phyloP scores from a whole-genome alignment of 2,888 invertebrate species.

The Euplexia lucipara region DNA sequence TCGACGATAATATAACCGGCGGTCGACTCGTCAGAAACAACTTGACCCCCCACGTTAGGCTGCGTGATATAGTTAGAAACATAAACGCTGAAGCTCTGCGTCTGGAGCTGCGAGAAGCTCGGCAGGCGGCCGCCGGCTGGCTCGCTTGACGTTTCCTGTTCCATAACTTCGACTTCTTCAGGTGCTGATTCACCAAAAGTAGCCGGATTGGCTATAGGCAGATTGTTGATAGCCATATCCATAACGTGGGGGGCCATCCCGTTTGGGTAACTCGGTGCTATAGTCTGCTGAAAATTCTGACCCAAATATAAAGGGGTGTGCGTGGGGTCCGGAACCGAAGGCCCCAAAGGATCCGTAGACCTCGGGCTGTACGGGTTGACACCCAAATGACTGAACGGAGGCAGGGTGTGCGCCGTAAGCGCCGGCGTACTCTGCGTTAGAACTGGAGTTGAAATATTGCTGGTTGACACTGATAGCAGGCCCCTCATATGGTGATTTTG shows the following conservation, averaged over 20 bases:
- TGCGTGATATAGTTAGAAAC: conserved; percentile 91
- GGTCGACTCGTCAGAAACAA: conserved; percentile 89
- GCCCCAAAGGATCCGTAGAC: conserved; percentile 91
- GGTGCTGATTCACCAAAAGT: conserved; percentile 94
- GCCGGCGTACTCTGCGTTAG: conserved; percentile 90
- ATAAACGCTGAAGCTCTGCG: conserved; percentile 90
- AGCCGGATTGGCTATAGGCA: conserved; percentile 94
- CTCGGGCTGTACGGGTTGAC: conserved; percentile 91
- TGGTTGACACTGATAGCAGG: conserved; percentile 96
- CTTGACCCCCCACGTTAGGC: conserved; percentile 96
- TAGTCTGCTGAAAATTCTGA: conserved; percentile 91
- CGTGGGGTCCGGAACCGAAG: conserved; percentile 91
- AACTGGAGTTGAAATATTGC: conserved; percentile 92
- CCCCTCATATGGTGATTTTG: conserved; percentile 97
- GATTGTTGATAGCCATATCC: conserved; percentile 93
- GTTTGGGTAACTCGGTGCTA: conserved; percentile 95
- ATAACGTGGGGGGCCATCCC: conserved; percentile 96
- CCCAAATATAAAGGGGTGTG: conserved; percentile 91
- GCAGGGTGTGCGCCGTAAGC: conserved; percentile 90
- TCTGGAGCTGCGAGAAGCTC: conserved; percentile 92
- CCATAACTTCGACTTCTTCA: conserved; percentile 87
- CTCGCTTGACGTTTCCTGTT: conserved; percentile 85
- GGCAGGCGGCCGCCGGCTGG: conserved; percentile 90
- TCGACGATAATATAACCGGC: conserved; percentile 87
- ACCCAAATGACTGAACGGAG: conserved; percentile 91